These are phyloP conservation scores for Garra rufa DNA, from an alignment of 2,113 vertebrate genomes.

Conservation along the genomic window DNA sequence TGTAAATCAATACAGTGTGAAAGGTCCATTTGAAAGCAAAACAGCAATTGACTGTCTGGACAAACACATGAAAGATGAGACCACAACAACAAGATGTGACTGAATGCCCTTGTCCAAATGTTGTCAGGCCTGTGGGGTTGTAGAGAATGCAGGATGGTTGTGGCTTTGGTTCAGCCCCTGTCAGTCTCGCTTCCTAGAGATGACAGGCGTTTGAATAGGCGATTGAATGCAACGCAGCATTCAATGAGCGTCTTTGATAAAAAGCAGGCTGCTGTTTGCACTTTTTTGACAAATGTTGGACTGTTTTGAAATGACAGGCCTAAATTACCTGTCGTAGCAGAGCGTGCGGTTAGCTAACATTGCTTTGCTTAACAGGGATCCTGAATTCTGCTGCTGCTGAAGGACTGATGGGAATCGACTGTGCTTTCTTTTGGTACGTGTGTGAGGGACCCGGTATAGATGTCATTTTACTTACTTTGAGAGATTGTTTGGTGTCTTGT, in stretches of 20 bases:
- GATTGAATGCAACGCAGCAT: slow-evolving; percentile 64
- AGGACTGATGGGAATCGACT: slow-evolving; percentile 58
- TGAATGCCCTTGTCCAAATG: slow-evolving; percentile 76
- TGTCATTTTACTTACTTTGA: too few relatives aligned
- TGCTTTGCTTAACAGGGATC: slow-evolving; percentile 54
- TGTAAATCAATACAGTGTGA: neutral
- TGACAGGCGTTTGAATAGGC: slow-evolving; percentile 75
- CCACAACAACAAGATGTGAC: slow-evolving; percentile 76
- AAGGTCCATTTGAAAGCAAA: slow-evolving; percentile 16
- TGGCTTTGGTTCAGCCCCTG: slow-evolving; percentile 72
- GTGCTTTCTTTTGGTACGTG: neutral
- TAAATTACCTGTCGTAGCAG: slow-evolving; percentile 67
- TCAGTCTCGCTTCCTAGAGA: slow-evolving; percentile 72
- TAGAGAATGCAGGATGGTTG: slow-evolving; percentile 53
- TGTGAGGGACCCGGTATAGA: neutral
- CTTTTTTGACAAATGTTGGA: slow-evolving; percentile 70
- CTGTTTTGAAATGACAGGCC: slow-evolving; percentile 73
- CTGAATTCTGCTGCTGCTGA: slow-evolving; percentile 45
- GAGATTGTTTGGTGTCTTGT: too few relatives aligned
- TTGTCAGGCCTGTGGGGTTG: slow-evolving; percentile 69
- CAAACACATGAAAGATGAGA: slow-evolving; percentile 64
- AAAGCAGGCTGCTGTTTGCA: slow-evolving; percentile 59
- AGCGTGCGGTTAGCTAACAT: slow-evolving; percentile 47
- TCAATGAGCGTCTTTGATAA: slow-evolving; percentile 65
- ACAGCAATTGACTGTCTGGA: slow-evolving; percentile 59